phyloP scores from a whole-genome alignment of 2,797 vertebrate species.

The Paguma larvata region DNA sequence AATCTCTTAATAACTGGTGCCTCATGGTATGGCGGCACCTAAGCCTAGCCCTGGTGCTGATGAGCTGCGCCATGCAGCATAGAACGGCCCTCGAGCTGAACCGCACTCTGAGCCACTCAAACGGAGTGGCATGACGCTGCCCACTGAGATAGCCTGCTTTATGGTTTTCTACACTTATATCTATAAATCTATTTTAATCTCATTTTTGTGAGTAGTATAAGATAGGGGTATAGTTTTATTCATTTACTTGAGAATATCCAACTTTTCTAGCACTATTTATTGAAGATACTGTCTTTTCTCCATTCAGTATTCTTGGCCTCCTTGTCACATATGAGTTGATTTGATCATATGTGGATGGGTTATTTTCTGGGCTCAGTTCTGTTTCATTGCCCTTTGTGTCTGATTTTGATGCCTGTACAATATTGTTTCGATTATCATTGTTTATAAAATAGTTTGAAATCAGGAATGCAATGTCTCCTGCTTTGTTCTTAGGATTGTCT shows the following conservation, averaged over 20 bases:
- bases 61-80: too few relatives aligned
- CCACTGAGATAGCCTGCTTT: too few relatives aligned
- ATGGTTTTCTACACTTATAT: neutral
- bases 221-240: neutral
- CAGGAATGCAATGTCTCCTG: neutral
- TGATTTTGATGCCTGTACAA: neutral
- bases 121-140: too few relatives aligned
- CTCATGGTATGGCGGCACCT: too few relatives aligned
- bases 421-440: neutral
- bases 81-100: too few relatives aligned
- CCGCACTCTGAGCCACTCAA: too few relatives aligned
- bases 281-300: neutral
- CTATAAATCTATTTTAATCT: neutral
- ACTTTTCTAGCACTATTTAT: neutral
- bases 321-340: neutral
- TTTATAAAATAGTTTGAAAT: neutral
- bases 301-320: neutral
- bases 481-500: neutral
- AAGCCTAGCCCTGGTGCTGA: too few relatives aligned
- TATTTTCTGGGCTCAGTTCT: neutral
- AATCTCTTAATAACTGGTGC: slow-evolving; percentile 87
- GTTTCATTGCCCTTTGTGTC: neutral
- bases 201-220: neutral
- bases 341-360: too few relatives aligned
- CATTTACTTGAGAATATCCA: neutral